Evolutionary conservation across 2,888 invertebrate genomes (phyloP).

Genomic region (Sepiola atlantica): DNA sequence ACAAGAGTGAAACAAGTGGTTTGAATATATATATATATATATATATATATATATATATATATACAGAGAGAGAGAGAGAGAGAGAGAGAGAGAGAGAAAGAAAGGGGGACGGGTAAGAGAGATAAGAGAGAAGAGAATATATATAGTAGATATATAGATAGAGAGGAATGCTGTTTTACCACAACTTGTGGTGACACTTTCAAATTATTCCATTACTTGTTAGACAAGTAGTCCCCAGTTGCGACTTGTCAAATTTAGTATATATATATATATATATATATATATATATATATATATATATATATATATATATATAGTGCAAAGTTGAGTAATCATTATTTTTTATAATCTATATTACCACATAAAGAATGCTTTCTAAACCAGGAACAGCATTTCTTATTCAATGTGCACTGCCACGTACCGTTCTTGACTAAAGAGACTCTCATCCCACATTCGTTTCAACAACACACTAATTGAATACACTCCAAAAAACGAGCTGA

Average conservation of each 20-base stretch:
- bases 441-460: too few species aligned
- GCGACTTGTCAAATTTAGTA: background rate
- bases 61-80: background rate
- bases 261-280: background rate
- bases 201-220: background rate
- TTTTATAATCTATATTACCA: too few species aligned
- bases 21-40: too few species aligned
- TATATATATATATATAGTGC: background rate
- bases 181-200: background rate
- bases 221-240: background rate
- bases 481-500: too few species aligned
- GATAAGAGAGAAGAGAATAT: background rate
- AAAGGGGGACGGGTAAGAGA: background rate
- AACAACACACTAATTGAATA: too few species aligned
- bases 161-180: slow-evolving; percentile 1
- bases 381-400: too few species aligned
- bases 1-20: background rate
- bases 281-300: background rate
- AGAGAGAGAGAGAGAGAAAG: background rate
- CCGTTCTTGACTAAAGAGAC: too few species aligned
- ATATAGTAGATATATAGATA: too few species aligned
- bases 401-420: too few species aligned
- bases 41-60: too few species aligned
- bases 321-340: too few species aligned
- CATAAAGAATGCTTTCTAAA: too few species aligned